Conservation (phyloP, 2,113 vertebrate species). For the Embiotoca jacksoni region DNA sequence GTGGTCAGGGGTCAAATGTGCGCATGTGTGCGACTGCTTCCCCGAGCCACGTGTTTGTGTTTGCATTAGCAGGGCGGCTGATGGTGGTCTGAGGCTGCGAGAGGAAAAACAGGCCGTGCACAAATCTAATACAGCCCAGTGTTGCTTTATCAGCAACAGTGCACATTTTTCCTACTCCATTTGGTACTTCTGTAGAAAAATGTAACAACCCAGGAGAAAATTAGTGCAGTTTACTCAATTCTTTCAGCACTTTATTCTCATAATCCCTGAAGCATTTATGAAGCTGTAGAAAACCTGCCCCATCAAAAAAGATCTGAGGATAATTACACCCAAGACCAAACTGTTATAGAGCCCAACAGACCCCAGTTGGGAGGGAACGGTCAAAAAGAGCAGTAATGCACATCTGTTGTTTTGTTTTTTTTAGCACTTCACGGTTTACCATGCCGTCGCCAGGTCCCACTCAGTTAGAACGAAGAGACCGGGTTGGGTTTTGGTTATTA, state of each 20-base stretch:
- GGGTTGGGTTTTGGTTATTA: too few relatives aligned
- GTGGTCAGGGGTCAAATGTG: constrained; percentile 44
- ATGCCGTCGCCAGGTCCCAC: too few relatives aligned
- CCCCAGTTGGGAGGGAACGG: too few relatives aligned
- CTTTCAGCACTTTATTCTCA: background rate
- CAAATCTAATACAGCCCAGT: background rate
- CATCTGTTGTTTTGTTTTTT: too few relatives aligned
- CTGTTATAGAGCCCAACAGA: too few relatives aligned
- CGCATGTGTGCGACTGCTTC: constrained; percentile 14
- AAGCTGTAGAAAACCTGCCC: too few relatives aligned
- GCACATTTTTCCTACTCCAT: background rate
- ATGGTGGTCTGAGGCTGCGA: constrained; percentile 19
- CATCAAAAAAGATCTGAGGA: too few relatives aligned
- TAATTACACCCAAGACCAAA: too few relatives aligned
- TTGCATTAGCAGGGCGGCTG: constrained; percentile 80
- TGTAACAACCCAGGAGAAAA: background rate
- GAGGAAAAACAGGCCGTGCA: constrained; percentile 42
- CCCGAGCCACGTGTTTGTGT: constrained; percentile 27
- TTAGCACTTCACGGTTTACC: too few relatives aligned
- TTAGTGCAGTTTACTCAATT: background rate
- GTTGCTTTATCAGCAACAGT: background rate
- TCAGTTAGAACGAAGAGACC: too few relatives aligned
- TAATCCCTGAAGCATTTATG: too few relatives aligned
- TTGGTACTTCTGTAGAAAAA: background rate
- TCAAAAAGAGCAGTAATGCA: too few relatives aligned